Base-by-base conservation (phyloP, 2,888 invertebrate genomes). In the Cecidostiba fungosa region DNA sequence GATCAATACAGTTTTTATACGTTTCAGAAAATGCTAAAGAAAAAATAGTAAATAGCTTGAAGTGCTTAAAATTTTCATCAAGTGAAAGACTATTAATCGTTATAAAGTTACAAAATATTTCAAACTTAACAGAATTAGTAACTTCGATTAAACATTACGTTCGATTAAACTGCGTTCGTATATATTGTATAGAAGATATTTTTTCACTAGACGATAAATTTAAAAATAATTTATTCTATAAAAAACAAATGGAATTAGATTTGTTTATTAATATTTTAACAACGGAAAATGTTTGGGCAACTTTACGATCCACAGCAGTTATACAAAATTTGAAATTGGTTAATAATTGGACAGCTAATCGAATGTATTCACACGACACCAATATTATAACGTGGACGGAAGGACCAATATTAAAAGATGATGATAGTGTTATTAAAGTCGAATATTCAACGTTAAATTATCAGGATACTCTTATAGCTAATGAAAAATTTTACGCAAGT, bases 361-460 rank as follows among this genome's bases (percentile, higher is more conserved):
- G 88, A 66, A 32, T n/a, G 0, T n/a, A 59, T n/a, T 32, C 16
- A 0, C 74, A 88, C 10, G 83, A 89, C 78, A 76, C 85, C 0
- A 96, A 97, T 0, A 96, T 97, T 3, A 92, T 99, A 74, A 95
- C 94, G n/a, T 98, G 98, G 98, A 93, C 98, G 8, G 96, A 98
- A 92, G 97, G 96, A 0, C 94, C 95, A 0, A 73, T 90, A 1
- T 16, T 76, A 0, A 50, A 87, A 12, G 62, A 88, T 39, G 74
- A 62, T 1, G 80, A 88, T 3, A 86, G 90, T 43, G 76, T 94
- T 12, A 94, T 95, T 0, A 92, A 95, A 92, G 95, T 97, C 0
- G 95, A 96, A 90, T 98, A 97, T 91, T 94, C 97, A 0, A 95
- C 98, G 0, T 92, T 99, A 19, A 99, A 99, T 94, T 98, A 98